These are phyloP conservation scores for Stenopsyche tienmushanensis DNA, from an alignment of 1,140 invertebrate genomes.

Conservation along the genomic window DNA sequence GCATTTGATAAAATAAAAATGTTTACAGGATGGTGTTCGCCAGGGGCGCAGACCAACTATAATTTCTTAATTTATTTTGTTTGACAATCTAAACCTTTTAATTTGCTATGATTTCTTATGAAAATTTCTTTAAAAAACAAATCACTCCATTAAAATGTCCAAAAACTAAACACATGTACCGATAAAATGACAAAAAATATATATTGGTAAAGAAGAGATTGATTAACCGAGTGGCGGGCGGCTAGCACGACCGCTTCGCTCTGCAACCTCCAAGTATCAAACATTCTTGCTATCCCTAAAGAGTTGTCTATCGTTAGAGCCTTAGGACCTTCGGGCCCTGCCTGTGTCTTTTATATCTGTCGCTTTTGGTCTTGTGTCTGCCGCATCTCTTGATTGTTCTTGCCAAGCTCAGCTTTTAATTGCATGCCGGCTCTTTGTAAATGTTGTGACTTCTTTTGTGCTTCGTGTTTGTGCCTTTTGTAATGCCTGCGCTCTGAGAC, in stretches of 20 bases:
- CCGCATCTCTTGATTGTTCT: constrained; percentile 26
- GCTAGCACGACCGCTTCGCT: constrained; percentile 33
- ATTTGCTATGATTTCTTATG: background rate
- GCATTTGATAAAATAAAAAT: constrained; percentile 30
- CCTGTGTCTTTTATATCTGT: constrained; percentile 35
- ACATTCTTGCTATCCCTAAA: constrained; percentile 38
- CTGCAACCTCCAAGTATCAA: constrained; percentile 42
- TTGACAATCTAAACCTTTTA: too few species aligned
- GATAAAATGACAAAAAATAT: constrained; percentile 30
- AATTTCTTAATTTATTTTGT: constrained; percentile 2
- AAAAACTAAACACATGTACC: constrained; percentile 32
- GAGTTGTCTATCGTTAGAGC: constrained; percentile 24
- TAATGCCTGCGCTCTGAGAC: constrained; percentile 7
- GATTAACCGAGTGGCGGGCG: constrained; percentile 36
- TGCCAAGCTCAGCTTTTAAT: constrained; percentile 30
- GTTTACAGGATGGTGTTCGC: constrained; percentile 40
- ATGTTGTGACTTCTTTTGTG: constrained; percentile 25
- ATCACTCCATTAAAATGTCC: constrained; percentile 33
- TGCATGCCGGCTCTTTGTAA: constrained; percentile 39
- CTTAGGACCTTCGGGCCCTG: constrained; percentile 15
- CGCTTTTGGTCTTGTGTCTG: constrained; percentile 37
- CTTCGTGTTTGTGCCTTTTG: constrained; percentile 2
- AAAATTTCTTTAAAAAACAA: constrained; percentile 12
- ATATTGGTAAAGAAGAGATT: constrained; percentile 39
- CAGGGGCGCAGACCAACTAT: constrained; percentile 35